Evolutionary conservation across 2,888 invertebrate genomes (phyloP).

Genomic region (Brachyopa scutellaris): DNA sequence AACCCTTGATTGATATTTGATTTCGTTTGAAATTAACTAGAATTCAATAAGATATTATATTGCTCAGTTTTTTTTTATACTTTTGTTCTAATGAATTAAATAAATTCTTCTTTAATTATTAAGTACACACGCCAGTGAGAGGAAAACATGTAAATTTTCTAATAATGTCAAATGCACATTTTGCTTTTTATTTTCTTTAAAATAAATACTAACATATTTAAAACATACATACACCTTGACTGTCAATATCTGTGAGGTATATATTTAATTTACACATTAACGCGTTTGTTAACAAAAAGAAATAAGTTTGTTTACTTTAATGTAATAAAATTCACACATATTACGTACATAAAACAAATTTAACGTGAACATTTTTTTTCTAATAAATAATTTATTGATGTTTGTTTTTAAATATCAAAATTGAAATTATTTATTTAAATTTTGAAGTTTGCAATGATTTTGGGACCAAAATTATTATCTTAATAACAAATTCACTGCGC

Average conservation of each 20-base stretch:
- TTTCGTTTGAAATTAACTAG: conserved; percentile 19
- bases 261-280: too few species aligned
- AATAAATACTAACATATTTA: conserved; percentile 2
- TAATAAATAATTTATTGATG: too few species aligned
- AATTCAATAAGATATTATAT: conserved; percentile 23
- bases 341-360: too few species aligned
- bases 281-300: too few species aligned
- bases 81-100: conserved; percentile 21
- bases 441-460: too few species aligned
- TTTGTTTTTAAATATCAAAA: too few species aligned
- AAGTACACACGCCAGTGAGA: conserved; percentile 46
- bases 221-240: not conserved
- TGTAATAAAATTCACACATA: too few species aligned
- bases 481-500: too few species aligned
- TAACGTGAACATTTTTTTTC: too few species aligned
- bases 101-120: conserved; percentile 18
- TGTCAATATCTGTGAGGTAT: not conserved
- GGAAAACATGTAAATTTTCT: conserved; percentile 38
- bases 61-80: not conserved
- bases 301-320: too few species aligned
- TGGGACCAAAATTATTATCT: too few species aligned
- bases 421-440: too few species aligned
- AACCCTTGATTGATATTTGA: conserved; percentile 30
- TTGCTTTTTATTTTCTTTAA: not conserved
- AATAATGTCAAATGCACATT: conserved; percentile 21